phyloP scores from a whole-genome alignment of 2,797 vertebrate genomes.

The Hoplostethus atlanticus region DNA sequence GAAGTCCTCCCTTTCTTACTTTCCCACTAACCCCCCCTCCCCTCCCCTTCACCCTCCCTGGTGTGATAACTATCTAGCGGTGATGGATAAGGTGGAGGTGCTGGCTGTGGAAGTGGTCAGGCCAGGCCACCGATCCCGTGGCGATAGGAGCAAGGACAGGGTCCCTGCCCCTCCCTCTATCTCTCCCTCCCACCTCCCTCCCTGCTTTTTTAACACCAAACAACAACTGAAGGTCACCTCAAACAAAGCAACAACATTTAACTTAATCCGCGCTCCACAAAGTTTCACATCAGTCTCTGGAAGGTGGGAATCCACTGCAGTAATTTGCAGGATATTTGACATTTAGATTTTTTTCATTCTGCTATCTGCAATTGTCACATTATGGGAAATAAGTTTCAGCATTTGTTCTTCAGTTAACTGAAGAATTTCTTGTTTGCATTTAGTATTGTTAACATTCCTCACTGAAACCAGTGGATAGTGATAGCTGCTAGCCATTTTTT shows the following conservation, averaged over 20 bases:
- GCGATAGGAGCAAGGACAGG: slow-evolving; percentile 88
- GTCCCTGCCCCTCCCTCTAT: slow-evolving; percentile 72
- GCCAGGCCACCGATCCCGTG: slow-evolving; percentile 84
- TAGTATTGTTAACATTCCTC: no score
- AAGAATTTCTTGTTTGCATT: no score
- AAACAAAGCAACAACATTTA: slow-evolving; percentile 70
- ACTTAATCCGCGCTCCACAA: slow-evolving; percentile 55
- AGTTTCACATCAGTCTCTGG: slow-evolving; percentile 33
- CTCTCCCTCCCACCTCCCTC: slow-evolving; percentile 43
- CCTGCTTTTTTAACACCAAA: slow-evolving; percentile 62
- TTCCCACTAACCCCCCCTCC: slow-evolving; percentile 43
- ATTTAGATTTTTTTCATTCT: not conserved
- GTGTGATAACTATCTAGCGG: slow-evolving; percentile 85
- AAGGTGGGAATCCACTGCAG: not conserved
- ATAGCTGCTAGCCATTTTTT: no score
- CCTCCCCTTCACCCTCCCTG: slow-evolving; percentile 57
- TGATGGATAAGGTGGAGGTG: slow-evolving; percentile 88
- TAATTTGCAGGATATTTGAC: not conserved
- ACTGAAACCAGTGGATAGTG: no score
- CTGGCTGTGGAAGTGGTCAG: slow-evolving; percentile 86
- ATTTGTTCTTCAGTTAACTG: not conserved
- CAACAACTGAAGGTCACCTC: slow-evolving; percentile 81
- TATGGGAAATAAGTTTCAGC: not conserved
- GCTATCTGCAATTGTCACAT: not conserved
- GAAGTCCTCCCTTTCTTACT: slow-evolving; percentile 51